phyloP scores from a whole-genome alignment of 2,888 invertebrate genomes.

The Andrena bucephala region DNA sequence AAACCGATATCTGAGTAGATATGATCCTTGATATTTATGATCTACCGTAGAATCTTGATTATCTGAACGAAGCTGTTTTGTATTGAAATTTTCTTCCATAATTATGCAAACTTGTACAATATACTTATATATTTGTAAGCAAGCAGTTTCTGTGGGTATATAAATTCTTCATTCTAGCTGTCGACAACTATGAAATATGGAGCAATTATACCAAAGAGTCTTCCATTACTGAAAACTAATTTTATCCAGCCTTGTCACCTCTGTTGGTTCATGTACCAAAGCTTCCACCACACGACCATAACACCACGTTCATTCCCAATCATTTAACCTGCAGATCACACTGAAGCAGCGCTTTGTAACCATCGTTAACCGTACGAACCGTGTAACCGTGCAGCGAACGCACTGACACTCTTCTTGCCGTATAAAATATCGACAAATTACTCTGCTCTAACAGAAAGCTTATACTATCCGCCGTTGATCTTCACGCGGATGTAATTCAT shows the following conservation, averaged over 20 bases:
- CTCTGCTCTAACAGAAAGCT: slow-evolving; percentile 38
- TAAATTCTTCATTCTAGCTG: too few relatives aligned
- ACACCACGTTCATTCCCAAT: background rate
- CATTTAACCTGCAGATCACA: background rate
- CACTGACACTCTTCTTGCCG: slow-evolving; percentile 10
- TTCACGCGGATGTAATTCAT: slow-evolving; percentile 59
- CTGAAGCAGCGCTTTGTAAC: background rate
- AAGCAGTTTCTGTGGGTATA: too few relatives aligned
- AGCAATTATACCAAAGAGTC: too few relatives aligned
- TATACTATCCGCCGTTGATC: slow-evolving; percentile 33
- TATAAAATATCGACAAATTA: slow-evolving; percentile 56
- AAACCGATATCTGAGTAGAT: background rate
- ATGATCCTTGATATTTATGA: too few relatives aligned
- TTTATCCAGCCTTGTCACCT: background rate
- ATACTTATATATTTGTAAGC: too few relatives aligned
- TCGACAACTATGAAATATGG: too few relatives aligned
- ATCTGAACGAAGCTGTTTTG: too few relatives aligned
- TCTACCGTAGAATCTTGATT: too few relatives aligned
- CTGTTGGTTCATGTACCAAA: background rate
- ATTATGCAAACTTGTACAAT: too few relatives aligned
- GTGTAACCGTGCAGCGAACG: slow-evolving; percentile 22
- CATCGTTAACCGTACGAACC: slow-evolving; percentile 20
- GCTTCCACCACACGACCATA: background rate
- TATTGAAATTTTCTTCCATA: too few relatives aligned
- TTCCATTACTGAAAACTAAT: background rate